phyloP scores from a whole-genome alignment of 2,113 vertebrate genomes.

The Pitta sordida region DNA sequence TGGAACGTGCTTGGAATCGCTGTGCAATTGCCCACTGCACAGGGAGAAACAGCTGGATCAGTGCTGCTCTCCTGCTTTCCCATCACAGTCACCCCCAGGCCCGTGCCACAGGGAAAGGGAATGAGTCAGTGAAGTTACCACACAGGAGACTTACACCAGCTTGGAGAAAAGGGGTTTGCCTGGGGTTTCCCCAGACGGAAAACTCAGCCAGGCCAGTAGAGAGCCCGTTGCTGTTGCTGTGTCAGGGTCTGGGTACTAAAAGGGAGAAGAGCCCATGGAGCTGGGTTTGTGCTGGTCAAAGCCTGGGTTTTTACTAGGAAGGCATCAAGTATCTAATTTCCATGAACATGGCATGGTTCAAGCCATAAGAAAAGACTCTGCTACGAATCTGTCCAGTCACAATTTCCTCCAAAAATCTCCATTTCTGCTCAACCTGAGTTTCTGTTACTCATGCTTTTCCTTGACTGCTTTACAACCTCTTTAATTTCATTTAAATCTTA shows the following conservation, averaged over 20 bases:
- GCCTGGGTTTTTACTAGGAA: neutral
- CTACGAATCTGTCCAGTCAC: neutral
- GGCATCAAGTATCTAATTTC: neutral
- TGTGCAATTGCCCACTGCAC: neutral
- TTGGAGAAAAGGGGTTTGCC: neutral
- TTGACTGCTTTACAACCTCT: neutral
- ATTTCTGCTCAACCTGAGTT: neutral
- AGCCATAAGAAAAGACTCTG: accelerated
- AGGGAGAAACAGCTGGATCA: accelerated
- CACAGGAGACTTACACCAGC: neutral
- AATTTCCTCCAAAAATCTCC: neutral
- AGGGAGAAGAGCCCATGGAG: neutral
- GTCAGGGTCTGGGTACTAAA: neutral
- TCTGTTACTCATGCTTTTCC: neutral
- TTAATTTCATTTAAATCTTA: neutral
- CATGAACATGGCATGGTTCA: neutral
- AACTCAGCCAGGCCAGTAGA: neutral
- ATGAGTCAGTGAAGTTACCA: neutral
- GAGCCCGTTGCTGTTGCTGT: neutral
- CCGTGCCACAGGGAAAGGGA: neutral
- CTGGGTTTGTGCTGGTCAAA: neutral
- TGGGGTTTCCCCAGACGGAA: neutral
- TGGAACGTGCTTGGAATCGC: neutral
- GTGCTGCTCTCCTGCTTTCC: neutral
- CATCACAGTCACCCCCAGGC: neutral